A percentile compares a stretch with the other conserved stretches of the same genome.
phyloP scores from a whole-genome alignment of 2,888 invertebrate genomes.

The Cerceris rybyensis region DNA sequence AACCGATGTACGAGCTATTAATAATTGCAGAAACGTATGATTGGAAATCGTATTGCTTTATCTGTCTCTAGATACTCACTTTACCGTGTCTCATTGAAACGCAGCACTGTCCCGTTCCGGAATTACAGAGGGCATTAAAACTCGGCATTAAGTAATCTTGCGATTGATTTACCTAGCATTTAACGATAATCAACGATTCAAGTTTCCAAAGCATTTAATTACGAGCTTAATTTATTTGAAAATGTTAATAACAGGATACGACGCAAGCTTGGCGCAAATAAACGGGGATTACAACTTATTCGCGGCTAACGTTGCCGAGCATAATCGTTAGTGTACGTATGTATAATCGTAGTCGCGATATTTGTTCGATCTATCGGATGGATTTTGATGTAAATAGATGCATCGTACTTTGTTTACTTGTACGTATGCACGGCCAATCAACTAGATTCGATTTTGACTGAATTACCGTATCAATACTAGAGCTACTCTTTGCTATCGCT shows the following conservation, averaged over 20 bases:
- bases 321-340: conserved; percentile 6
- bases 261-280: conserved; percentile 12
- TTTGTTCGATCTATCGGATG: conserved; percentile 19
- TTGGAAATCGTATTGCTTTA: too few relatives aligned
- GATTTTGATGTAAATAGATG: conserved; percentile 6
- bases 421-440: conserved; percentile 1
- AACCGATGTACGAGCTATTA: too few relatives aligned
- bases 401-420: conserved; percentile 30
- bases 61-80: too few relatives aligned
- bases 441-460: conserved; percentile 14
- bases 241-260: not conserved
- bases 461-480: conserved; percentile 32
- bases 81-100: too few relatives aligned
- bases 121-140: too few relatives aligned
- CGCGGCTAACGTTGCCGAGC: conserved; percentile 11
- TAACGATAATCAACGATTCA: not conserved
- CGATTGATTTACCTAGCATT: too few relatives aligned
- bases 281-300: conserved; percentile 16
- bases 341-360: conserved; percentile 17
- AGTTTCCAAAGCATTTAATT: conserved; percentile 5
- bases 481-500: conserved; percentile 6
- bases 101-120: too few relatives aligned
- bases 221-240: conserved; percentile 5
- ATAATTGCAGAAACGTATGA: too few relatives aligned
- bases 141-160: too few relatives aligned